A percentile compares a stretch with the other conserved stretches of the same genome.
These are phyloP conservation scores for Mastigias papua DNA, from an alignment of 30 jellyfish, hydroid and myxozoan genomes.

Conservation along the genomic window DNA sequence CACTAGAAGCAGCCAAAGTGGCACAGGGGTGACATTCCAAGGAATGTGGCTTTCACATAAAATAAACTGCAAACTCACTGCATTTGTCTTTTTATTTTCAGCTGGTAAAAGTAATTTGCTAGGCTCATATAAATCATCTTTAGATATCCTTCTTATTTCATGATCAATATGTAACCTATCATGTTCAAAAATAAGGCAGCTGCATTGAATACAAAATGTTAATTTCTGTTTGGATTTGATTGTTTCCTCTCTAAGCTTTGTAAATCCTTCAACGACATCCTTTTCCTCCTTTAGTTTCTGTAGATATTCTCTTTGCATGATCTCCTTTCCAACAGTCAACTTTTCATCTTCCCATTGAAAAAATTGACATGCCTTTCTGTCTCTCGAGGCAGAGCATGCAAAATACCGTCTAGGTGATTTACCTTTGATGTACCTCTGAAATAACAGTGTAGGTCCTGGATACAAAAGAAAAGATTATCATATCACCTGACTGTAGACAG, in stretches of 20 bases:
- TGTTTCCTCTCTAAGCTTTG: slow-evolving; percentile 6
- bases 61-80: slow-evolving; percentile 42
- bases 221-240: not conserved
- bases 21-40: too few relatives aligned
- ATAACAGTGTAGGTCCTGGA: slow-evolving; percentile 90
- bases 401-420: slow-evolving; percentile 60
- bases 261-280: slow-evolving; percentile 24
- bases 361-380: slow-evolving; percentile 89
- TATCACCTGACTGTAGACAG: too few relatives aligned
- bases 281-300: slow-evolving; percentile 35
- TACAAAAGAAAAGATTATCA: too few relatives aligned
- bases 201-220: slow-evolving; percentile 72
- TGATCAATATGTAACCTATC: slow-evolving; percentile 49
- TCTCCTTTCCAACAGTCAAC: slow-evolving; percentile 69
- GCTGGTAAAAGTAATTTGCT: slow-evolving; percentile 72
- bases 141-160: slow-evolving; percentile 17
- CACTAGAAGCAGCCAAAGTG: too few relatives aligned
- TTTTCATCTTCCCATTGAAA: slow-evolving; percentile 91
- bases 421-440: slow-evolving; percentile 79
- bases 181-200: slow-evolving; percentile 3
- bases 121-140: slow-evolving; percentile 68
- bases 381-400: slow-evolving; percentile 98
- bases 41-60: too few relatives aligned
- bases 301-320: slow-evolving; percentile 48
- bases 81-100: slow-evolving; percentile 90